These are phyloP conservation scores for Morpho helenor DNA, from an alignment of 2,888 invertebrate genomes.

Conservation along the genomic window DNA sequence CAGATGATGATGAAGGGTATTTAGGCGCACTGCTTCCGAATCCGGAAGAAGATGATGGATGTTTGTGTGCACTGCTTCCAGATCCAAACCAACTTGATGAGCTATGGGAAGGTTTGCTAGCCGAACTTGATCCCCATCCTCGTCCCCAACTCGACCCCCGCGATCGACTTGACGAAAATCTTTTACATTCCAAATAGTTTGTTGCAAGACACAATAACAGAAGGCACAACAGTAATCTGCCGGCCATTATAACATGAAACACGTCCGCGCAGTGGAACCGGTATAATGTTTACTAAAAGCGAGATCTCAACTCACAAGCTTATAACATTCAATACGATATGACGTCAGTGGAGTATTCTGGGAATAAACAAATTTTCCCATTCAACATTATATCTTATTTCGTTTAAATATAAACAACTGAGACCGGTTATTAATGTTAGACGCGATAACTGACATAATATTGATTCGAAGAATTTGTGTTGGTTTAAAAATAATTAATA, in stretches of 20 bases:
- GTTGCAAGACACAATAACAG: conserved; percentile 43
- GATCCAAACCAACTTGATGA: conserved; percentile 22
- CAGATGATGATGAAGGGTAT: conserved; percentile 22
- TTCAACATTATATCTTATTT: conserved; percentile 3
- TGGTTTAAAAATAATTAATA: too few relatives aligned
- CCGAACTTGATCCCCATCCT: conserved; percentile 17
- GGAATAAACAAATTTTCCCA: conserved; percentile 29
- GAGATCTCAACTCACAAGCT: not conserved
- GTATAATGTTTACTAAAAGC: conserved; percentile 34
- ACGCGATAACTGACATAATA: not conserved
- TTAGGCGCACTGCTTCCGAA: conserved; percentile 9
- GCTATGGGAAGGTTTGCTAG: conserved; percentile 21
- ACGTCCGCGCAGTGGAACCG: conserved; percentile 33
- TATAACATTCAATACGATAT: conserved; percentile 3
- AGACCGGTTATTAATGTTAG: not conserved
- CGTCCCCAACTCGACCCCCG: conserved; percentile 19
- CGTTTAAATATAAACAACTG: conserved; percentile 5
- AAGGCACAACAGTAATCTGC: conserved; percentile 54
- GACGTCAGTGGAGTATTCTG: conserved; percentile 37
- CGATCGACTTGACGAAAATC: conserved; percentile 29
- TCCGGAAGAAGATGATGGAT: conserved; percentile 22
- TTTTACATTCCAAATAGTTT: conserved; percentile 40
- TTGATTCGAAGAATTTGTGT: conserved; percentile 1
- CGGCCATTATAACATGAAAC: conserved; percentile 48
- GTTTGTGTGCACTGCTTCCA: conserved; percentile 6